Evolutionary conservation across 35 echinoderm and acorn worm species (phyloP), one percentile per base, ranked within the genome.

Genomic region (Ophiothrix spiculata): DNA sequence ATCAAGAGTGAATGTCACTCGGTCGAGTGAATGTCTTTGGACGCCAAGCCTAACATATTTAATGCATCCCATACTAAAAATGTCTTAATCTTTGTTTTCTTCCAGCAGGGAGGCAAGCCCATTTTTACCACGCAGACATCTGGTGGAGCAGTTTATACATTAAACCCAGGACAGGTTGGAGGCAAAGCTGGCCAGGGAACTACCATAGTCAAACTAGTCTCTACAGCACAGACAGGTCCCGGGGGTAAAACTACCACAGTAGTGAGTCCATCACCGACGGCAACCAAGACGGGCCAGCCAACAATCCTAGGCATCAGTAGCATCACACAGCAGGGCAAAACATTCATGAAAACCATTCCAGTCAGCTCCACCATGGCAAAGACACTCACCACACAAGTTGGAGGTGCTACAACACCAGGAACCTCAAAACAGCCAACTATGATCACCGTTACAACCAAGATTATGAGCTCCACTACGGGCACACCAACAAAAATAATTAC

Each of bases 311-410:
- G 90, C 19, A 87, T 99, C 34, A 93, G 96, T 78, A 99, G 92
- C 46, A 91, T 99, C 75, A 90, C 89, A 1, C 95, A 98, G 73
- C 95, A 98, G 56, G 95, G 92, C 86, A 99, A 91, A 75, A 99
- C 88, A 33, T 94, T 99, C 85, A 89, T 99, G 45, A 99, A 94
- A 77, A 99, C 96, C 90, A 99, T 99, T 89, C 96, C 96, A 81
- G 89, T 99, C 23, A 85, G 56, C 38, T 84, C 85, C 37, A 79
- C 56, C 69, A 56, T 86, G 54, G 80, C 46, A 36, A 84, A 85
- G 39, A 42, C 38, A 35, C 74, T 31, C 45, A 38, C 73, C 64
- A 21, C 29, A 31, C 37, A 33, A 77, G 38, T 80, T 56, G 85
- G 85, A 36, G 85, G 87, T 0, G 74, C 56, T 1, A 38, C 40